Percentiles rank a stretch among this genome's conserved stretches.
phyloP scores from a whole-genome alignment of 1,140 invertebrate genomes.

The Drosophila mojavensis region DNA sequence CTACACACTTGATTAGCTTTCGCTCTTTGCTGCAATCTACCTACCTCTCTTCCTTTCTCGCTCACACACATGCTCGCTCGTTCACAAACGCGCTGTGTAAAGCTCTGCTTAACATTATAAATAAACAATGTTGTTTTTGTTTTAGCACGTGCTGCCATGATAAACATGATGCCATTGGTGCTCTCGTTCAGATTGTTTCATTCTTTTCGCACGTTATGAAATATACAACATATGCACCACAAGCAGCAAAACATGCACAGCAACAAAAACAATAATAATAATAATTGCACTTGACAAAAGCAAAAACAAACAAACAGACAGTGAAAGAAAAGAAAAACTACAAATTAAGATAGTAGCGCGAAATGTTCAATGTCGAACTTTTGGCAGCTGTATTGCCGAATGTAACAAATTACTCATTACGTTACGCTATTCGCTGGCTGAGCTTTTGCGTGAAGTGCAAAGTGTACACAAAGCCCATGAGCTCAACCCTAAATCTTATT shows the following conservation, averaged over 20 bases:
- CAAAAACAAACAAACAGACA: not conserved
- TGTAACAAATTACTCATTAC: slow-evolving; percentile 41
- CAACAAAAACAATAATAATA: slow-evolving; percentile 38
- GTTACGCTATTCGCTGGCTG: not conserved
- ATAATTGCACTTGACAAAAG: slow-evolving; percentile 19
- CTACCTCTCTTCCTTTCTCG: slow-evolving; percentile 22
- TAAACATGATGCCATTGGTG: slow-evolving; percentile 50
- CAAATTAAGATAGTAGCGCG: slow-evolving; percentile 33
- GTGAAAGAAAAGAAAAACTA: slow-evolving; percentile 2
- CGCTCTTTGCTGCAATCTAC: slow-evolving; percentile 20
- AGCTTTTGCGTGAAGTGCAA: slow-evolving; percentile 22
- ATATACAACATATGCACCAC: slow-evolving; percentile 60
- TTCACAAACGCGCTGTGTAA: slow-evolving; percentile 12
- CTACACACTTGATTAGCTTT: slow-evolving; percentile 18
- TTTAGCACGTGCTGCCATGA: slow-evolving; percentile 68
- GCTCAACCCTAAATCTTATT: slow-evolving; percentile 10
- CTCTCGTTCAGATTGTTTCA: slow-evolving; percentile 45
- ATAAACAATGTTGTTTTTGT: slow-evolving; percentile 68
- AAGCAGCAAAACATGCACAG: slow-evolving; percentile 62
- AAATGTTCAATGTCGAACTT: slow-evolving; percentile 69
- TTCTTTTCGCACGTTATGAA: slow-evolving; percentile 65
- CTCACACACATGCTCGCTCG: slow-evolving; percentile 4
- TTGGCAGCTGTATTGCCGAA: slow-evolving; percentile 18
- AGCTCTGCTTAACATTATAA: slow-evolving; percentile 70
- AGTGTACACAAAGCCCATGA: not conserved